A percentile compares a stretch with the other conserved stretches of the same genome.
Conservation (phyloP, 2,797 vertebrate genomes). For the Poeciliopsis gracilis region DNA sequence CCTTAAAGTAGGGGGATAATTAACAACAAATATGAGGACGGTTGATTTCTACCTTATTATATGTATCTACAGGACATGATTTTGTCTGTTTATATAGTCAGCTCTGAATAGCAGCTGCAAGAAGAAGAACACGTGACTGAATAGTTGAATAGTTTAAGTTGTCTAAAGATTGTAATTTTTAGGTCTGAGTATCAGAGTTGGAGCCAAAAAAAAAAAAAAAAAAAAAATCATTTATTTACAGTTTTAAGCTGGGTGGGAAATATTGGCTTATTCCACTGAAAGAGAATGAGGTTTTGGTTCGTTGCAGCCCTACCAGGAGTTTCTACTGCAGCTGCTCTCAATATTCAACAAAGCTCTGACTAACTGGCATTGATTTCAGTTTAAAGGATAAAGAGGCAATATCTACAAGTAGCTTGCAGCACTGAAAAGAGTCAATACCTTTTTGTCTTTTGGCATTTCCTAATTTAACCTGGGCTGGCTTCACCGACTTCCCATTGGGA, state of each 20-base stretch:
- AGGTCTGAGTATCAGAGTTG: neutral
- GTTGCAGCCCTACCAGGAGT: neutral
- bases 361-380: constrained; percentile 55
- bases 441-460: constrained; percentile 6
- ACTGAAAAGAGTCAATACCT: constrained; percentile 16
- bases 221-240: neutral
- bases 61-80: neutral
- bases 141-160: neutral
- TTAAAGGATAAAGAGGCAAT: constrained; percentile 46
- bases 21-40: neutral
- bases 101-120: neutral
- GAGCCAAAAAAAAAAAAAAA: too few species aligned
- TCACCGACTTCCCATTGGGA: constrained; percentile 14
- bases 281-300: neutral
- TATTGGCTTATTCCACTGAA: neutral
- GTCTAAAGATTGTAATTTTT: neutral
- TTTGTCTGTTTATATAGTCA: neutral
- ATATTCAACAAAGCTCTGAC: constrained; percentile 30
- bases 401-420: constrained; percentile 18
- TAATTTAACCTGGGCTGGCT: constrained; percentile 12
- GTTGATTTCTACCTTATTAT: neutral
- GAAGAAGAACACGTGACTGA: neutral
- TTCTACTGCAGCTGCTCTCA: constrained; percentile 2
- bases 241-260: constrained; percentile 5
- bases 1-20: neutral